phyloP scores from a whole-genome alignment of 2,113 vertebrate genomes.

The Heloderma charlesbogerti region DNA sequence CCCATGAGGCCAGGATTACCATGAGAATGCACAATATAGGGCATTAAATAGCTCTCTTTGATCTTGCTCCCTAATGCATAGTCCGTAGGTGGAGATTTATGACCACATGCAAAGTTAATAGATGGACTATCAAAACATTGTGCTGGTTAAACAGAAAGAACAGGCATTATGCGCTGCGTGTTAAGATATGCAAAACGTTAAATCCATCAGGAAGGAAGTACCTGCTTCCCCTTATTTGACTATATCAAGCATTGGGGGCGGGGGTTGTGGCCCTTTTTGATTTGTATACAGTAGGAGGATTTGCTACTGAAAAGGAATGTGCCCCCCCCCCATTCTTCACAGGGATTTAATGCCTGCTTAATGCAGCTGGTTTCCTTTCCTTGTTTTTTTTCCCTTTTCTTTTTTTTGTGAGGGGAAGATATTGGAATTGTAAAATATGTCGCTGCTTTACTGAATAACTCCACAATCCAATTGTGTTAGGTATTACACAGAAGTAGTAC shows the following conservation, averaged over 20 bases:
- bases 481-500: constrained; percentile 60
- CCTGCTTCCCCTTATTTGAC: constrained; percentile 30
- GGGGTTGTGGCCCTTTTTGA: constrained; percentile 38
- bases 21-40: neutral
- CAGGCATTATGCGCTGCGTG: constrained; percentile 24
- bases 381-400: neutral
- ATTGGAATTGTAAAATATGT: constrained; percentile 51
- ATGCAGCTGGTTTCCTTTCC: constrained; percentile 44
- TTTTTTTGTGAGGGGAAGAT: neutral
- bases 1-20: constrained; percentile 13
- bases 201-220: constrained; percentile 59
- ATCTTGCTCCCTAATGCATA: constrained; percentile 34
- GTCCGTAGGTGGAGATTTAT: constrained; percentile 45
- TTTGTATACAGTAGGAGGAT: constrained; percentile 57
- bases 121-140: constrained; percentile 32
- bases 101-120: constrained; percentile 36
- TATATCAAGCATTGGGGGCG: constrained; percentile 49
- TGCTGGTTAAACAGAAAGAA: constrained; percentile 43
- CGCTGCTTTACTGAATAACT: constrained; percentile 58
- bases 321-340: constrained; percentile 35
- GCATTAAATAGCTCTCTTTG: constrained; percentile 47
- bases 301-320: constrained; percentile 58
- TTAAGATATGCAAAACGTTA: constrained; percentile 57
- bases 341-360: constrained; percentile 18
- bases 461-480: constrained; percentile 59